Percentiles rank a stretch among this genome's conserved stretches.
Evolutionary conservation across 1,140 invertebrate genomes (phyloP).

Genomic region (Probaryconus sp.): DNA sequence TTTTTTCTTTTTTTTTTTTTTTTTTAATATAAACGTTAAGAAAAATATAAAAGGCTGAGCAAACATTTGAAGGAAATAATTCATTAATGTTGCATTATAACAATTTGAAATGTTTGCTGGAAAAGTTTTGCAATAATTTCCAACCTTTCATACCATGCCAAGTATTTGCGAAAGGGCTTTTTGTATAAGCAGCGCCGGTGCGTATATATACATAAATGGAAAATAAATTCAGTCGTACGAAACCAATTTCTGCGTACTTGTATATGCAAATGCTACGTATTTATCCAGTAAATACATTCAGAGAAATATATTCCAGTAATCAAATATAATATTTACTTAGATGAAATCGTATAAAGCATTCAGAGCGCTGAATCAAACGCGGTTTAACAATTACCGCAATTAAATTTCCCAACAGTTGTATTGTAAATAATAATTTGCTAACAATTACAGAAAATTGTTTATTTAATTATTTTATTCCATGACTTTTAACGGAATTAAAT

Average conservation of each 20-base stretch:
- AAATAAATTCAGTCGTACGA: conserved; percentile 30
- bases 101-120: too few species aligned
- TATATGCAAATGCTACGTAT: conserved; percentile 28
- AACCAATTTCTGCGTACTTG: conserved; percentile 33
- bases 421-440: conserved; percentile 22
- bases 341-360: conserved; percentile 19
- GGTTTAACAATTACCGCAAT: conserved; percentile 18
- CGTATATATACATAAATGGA: conserved; percentile 6
- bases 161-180: conserved; percentile 2
- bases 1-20: too few species aligned
- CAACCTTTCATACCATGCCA: background rate
- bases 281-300: conserved; percentile 26
- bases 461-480: background rate
- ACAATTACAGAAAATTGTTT: conserved; percentile 12
- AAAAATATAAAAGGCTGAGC: too few species aligned
- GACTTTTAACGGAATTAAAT: too few species aligned
- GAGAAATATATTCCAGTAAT: conserved; percentile 32
- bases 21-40: too few species aligned
- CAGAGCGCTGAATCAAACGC: background rate
- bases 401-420: conserved; percentile 12
- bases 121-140: too few species aligned
- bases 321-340: conserved; percentile 46
- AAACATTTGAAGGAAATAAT: too few species aligned
- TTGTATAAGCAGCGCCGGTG: too few species aligned
- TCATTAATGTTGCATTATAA: too few species aligned